phyloP scores from a whole-genome alignment of 1,140 invertebrate genomes.

The Magallana gigas region DNA sequence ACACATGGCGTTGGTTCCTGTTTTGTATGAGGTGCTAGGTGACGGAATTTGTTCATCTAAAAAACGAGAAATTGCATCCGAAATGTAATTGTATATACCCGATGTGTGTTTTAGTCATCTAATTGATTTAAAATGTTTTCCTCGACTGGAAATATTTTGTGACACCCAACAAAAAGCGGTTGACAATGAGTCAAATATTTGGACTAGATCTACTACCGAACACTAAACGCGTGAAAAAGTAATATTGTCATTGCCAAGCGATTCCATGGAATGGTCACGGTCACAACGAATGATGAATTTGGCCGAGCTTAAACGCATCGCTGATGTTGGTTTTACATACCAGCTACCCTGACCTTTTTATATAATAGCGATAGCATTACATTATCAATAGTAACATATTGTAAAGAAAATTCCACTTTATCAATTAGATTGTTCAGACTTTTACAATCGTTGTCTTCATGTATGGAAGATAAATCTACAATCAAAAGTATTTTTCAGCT shows the following conservation, averaged over 20 bases:
- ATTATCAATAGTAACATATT: slow-evolving; percentile 55
- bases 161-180: slow-evolving; percentile 42
- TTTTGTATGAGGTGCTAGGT: neutral
- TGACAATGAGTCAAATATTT: slow-evolving; percentile 46
- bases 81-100: slow-evolving; percentile 1
- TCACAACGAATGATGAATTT: slow-evolving; percentile 36
- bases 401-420: slow-evolving; percentile 50
- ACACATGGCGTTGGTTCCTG: neutral
- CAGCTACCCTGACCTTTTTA: neutral
- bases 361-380: slow-evolving; percentile 45
- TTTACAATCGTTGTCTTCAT: slow-evolving; percentile 43
- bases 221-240: slow-evolving; percentile 40
- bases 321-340: slow-evolving; percentile 35
- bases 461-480: slow-evolving; percentile 51
- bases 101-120: slow-evolving; percentile 47
- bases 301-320: slow-evolving; percentile 47
- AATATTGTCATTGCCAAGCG: slow-evolving; percentile 17
- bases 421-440: slow-evolving; percentile 56
- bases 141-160: slow-evolving; percentile 1
- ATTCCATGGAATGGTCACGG: slow-evolving; percentile 39
- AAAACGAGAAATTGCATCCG: slow-evolving; percentile 43
- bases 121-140: slow-evolving; percentile 28
- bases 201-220: slow-evolving; percentile 45
- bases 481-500: slow-evolving; percentile 42
- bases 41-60: slow-evolving; percentile 20